Evolutionary conservation across 2,797 vertebrate genomes (phyloP).

Genomic region (Peromyscus aztecus): DNA sequence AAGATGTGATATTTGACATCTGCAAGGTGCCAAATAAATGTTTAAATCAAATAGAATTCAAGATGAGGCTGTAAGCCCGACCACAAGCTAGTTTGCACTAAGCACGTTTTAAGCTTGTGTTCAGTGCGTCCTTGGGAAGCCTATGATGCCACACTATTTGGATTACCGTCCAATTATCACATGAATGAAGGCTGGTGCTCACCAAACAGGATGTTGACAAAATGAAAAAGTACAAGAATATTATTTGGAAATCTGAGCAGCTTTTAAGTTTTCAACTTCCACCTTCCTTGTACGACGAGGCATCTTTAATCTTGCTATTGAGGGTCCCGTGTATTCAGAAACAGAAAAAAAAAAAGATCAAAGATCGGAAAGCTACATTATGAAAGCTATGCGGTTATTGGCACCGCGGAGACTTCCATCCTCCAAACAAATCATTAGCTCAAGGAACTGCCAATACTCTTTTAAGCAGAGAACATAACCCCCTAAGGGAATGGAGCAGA

Average conservation of each 20-base stretch:
- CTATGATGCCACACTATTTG: neutral
- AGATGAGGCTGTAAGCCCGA: neutral
- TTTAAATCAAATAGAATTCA: constrained; percentile 66
- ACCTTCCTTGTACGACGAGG: constrained; percentile 65
- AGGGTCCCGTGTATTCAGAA: constrained; percentile 64
- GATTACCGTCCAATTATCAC: constrained; percentile 62
- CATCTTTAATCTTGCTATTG: constrained; percentile 77
- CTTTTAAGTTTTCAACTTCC: constrained; percentile 75
- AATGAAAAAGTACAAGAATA: constrained; percentile 69
- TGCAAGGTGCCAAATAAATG: constrained; percentile 32
- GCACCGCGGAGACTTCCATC: constrained; percentile 78
- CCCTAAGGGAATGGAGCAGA: constrained; percentile 75
- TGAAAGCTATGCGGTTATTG: constrained; percentile 77
- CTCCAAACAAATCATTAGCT: constrained; percentile 83
- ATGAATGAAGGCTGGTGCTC: constrained; percentile 21
- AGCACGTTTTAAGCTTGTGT: constrained; percentile 32
- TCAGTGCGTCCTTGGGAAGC: constrained; percentile 14
- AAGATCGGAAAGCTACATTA: constrained; percentile 76
- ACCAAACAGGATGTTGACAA: constrained; percentile 66
- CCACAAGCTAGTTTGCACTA: constrained; percentile 22
- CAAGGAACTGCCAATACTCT: constrained; percentile 75
- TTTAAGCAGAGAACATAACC: constrained; percentile 78
- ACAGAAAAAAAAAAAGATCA: constrained; percentile 68
- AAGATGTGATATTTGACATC: constrained; percentile 13
- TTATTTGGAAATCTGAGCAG: constrained; percentile 72